Evolutionary conservation across 2,113 vertebrate genomes (phyloP).

Genomic region (Neomonachus schauinslandi): DNA sequence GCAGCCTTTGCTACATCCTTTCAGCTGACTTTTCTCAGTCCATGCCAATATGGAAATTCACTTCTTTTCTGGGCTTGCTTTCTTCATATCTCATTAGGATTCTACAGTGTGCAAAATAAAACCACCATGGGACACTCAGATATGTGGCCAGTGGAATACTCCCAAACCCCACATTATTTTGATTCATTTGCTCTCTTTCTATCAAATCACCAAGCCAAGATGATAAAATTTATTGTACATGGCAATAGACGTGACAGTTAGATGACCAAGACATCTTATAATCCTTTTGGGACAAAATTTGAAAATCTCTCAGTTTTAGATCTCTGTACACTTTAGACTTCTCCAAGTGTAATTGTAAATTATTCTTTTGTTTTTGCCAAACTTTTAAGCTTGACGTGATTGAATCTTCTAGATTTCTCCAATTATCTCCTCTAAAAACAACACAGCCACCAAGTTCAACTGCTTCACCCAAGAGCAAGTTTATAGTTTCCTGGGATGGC

Average conservation of each 20-base stretch:
- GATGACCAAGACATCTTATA: not conserved
- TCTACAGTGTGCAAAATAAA: not conserved
- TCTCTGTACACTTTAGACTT: not conserved
- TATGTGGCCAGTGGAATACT: not conserved
- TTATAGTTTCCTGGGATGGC: not conserved
- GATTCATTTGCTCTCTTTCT: constrained; percentile 17
- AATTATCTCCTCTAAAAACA: not conserved
- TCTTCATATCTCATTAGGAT: constrained; percentile 1
- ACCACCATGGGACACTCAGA: not conserved
- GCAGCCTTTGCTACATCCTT: not conserved
- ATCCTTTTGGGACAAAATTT: not conserved
- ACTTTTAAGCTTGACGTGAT: not conserved
- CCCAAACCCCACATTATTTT: not conserved
- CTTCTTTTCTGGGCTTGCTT: not conserved
- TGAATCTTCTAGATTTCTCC: not conserved
- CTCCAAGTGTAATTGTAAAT: not conserved
- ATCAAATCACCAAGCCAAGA: not conserved
- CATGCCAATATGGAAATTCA: not conserved
- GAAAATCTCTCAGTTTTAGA: not conserved
- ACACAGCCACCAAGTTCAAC: not conserved
- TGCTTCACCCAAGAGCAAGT: not conserved
- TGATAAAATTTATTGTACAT: not conserved
- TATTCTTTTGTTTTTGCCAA: not conserved
- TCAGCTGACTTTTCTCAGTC: not conserved
- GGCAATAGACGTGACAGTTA: not conserved